phyloP scores from a whole-genome alignment of 2,113 vertebrate genomes.

The Rhodinocichla rosea region DNA sequence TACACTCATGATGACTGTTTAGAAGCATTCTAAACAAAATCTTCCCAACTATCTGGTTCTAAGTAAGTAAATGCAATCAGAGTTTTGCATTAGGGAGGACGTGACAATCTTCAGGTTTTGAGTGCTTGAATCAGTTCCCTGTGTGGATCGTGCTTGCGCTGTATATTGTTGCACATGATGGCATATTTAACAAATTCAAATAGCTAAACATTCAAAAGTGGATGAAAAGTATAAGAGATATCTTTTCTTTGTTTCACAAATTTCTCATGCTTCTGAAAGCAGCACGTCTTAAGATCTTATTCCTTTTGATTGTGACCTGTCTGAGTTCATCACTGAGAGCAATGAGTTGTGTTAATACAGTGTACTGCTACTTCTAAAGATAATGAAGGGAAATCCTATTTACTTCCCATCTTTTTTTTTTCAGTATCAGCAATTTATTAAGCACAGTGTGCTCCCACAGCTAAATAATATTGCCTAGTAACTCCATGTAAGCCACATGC shows the following conservation, averaged over 20 bases:
- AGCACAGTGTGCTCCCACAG: neutral
- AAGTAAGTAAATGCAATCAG: neutral
- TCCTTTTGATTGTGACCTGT: slow-evolving; percentile 7
- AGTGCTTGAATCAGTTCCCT: slow-evolving; percentile 46
- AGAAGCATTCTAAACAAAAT: slow-evolving; percentile 46
- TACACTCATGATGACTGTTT: slow-evolving; percentile 32
- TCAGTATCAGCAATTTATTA: neutral
- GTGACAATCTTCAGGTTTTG: slow-evolving; percentile 39
- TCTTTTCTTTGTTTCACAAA: slow-evolving; percentile 12
- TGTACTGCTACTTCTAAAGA: neutral
- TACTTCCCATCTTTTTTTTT: neutral
- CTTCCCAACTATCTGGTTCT: slow-evolving; percentile 1
- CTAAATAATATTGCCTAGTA: neutral
- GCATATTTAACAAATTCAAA: slow-evolving; percentile 41
- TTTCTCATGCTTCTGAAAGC: slow-evolving; percentile 34
- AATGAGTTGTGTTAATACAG: neutral
- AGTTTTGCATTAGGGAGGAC: slow-evolving; percentile 32
- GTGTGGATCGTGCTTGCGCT: slow-evolving; percentile 14
- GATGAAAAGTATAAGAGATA: neutral
- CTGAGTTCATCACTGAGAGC: neutral
- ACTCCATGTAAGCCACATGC: slow-evolving; percentile 7
- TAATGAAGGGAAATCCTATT: neutral
- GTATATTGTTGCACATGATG: slow-evolving; percentile 36
- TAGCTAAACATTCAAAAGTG: slow-evolving; percentile 10
- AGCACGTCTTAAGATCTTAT: neutral